These are phyloP conservation scores for Heterotis niloticus DNA, from an alignment of 2,113 vertebrate species.

Conservation along the genomic window DNA sequence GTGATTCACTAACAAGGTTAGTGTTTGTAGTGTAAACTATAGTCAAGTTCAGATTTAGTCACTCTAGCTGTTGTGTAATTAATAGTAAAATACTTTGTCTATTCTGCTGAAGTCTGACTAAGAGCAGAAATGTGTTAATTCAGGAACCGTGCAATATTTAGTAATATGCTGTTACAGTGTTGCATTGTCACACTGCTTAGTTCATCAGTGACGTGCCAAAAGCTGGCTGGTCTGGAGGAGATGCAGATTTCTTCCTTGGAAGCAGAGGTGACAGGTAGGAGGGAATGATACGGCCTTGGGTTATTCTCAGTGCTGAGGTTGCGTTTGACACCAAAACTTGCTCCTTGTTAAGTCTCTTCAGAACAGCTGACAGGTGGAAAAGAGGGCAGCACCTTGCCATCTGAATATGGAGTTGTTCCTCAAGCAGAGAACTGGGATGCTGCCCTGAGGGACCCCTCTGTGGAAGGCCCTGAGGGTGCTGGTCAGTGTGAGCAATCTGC, in stretches of 20 bases:
- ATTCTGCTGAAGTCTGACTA: not conserved
- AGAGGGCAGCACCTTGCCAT: not conserved
- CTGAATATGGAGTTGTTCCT: constrained; percentile 23
- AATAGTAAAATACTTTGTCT: too few relatives aligned
- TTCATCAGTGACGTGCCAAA: constrained; percentile 57
- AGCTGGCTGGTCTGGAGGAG: constrained; percentile 50
- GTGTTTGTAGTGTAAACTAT: not conserved
- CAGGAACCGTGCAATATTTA: not conserved
- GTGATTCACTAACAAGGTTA: not conserved
- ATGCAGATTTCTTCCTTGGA: constrained; percentile 29
- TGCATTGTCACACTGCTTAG: constrained; percentile 45
- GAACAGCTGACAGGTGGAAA: constrained; percentile 28
- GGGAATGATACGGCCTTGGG: not conserved
- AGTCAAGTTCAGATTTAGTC: too few relatives aligned
- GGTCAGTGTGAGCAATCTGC: not conserved
- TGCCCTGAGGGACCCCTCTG: not conserved
- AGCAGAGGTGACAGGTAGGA: constrained; percentile 47
- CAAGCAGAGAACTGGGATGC: not conserved
- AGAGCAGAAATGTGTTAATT: not conserved
- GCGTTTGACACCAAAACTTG: not conserved
- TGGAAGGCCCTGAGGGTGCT: not conserved
- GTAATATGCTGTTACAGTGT: not conserved
- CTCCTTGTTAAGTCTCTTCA: constrained; percentile 23
- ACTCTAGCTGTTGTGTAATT: too few relatives aligned
- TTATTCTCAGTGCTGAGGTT: not conserved